Base-by-base conservation (phyloP, 2,888 invertebrate species). In the Orthosia gracilis region DNA sequence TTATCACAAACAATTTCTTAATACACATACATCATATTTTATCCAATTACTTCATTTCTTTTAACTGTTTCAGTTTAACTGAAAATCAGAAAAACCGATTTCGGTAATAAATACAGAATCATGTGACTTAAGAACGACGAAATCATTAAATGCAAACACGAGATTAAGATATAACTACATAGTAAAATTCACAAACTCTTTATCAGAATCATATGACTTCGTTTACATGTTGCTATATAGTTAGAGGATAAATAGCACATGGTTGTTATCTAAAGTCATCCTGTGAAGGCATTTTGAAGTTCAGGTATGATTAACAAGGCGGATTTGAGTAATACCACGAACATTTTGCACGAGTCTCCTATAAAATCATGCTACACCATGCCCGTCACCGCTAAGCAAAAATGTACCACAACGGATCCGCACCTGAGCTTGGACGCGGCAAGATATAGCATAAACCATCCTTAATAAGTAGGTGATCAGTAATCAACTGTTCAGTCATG, bases 401-500 rank as follows among this genome's bases (percentile, higher is more conserved):
- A n/a, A 21, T 49, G 17, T n/a, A 40, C 47, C 4, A 40, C 13
- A 52, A 52, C 47, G 45, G 23, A 52, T 64, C 4, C 12, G 21
- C 45, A n/a, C 7, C 17, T 5, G 4, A 26, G 55, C 18, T 57
- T 7, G 13, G 7, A 61, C 26, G 57, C 0, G 21, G 23, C 17
- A 59, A 15, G 21, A 49, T 49, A 17, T 7, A 26, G 15, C 49
- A 78, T 31, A 50, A 55, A 55, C 65, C 23, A 65, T 21, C 12
- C n/a, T 4, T 47, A 23, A 23, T 23, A 54, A 5, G 2, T 4
- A 7, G n/a, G 31, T 0, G 4, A 40, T 40, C n/a, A 31, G 57
- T 26, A 21, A 58, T 59, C 47, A n/a, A 18, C n/a, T 45, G n/a
- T 7, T 61, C 23, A 18, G 77, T 94, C 91, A 94, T 2, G 92